phyloP scores from a whole-genome alignment of 2,888 invertebrate genomes.

The Drosophila setosimentum region DNA sequence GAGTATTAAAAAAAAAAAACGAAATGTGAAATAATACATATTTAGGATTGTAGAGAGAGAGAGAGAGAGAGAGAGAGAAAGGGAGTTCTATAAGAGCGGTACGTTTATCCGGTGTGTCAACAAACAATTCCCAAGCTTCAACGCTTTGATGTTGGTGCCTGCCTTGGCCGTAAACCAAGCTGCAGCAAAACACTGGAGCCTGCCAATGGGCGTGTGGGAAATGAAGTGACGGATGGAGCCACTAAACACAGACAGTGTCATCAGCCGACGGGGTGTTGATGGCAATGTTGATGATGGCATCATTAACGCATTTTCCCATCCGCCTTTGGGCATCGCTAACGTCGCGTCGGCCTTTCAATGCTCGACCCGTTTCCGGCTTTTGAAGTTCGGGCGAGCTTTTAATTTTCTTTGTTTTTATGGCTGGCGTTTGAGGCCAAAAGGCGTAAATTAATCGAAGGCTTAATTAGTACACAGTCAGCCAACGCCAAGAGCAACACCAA shows the following conservation, averaged over 20 bases:
- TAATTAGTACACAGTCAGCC: conserved; percentile 72
- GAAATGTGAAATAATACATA: conserved; percentile 31
- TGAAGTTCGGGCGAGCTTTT: conserved; percentile 79
- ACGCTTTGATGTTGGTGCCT: conserved; percentile 80
- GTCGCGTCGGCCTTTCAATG: conserved; percentile 37
- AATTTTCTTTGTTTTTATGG: conserved; percentile 77
- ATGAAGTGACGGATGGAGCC: conserved; percentile 52
- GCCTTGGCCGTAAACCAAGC: conserved; percentile 27
- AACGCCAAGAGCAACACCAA: conserved; percentile 19
- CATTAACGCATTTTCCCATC: conserved; percentile 78
- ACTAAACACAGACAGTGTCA: conserved; percentile 79
- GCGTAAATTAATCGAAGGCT: conserved; percentile 83
- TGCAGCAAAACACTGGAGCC: conserved; percentile 30
- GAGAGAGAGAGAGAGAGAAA: conserved; percentile 3
- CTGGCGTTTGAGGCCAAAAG: conserved; percentile 81
- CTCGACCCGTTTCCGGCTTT: conserved; percentile 76
- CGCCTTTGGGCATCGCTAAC: conserved; percentile 63
- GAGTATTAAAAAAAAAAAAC: conserved; percentile 60
- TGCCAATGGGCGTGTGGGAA: background rate
- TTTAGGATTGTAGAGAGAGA: conserved; percentile 9
- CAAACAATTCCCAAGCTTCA: conserved; percentile 84
- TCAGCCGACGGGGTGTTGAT: conserved; percentile 65
- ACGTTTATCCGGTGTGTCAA: conserved; percentile 82
- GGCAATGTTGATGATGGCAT: conserved; percentile 72
- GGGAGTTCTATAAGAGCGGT: conserved; percentile 41